Conservation (phyloP, 2,888 invertebrate species). For the Epiperipatus broadwayi region DNA sequence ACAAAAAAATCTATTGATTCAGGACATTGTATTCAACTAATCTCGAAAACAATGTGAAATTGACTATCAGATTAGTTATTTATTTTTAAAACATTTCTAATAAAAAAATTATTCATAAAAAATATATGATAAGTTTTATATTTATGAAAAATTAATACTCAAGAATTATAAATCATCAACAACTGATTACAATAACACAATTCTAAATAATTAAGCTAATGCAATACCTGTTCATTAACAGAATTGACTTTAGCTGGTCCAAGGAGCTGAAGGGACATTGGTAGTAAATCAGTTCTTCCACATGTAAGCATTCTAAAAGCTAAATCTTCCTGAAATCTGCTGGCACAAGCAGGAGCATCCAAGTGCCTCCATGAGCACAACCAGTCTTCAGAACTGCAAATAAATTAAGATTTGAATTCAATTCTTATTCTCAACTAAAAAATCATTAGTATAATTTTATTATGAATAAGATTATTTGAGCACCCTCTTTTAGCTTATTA, state of each 20-base stretch:
- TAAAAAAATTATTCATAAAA: too few species aligned
- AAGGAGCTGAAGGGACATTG: constrained; percentile 52
- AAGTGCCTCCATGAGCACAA: constrained; percentile 29
- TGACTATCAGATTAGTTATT: too few species aligned
- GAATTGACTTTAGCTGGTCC: constrained; percentile 54
- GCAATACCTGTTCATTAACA: constrained; percentile 43
- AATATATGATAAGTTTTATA: background rate
- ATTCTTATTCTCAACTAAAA: too few species aligned
- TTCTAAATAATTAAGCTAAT: background rate
- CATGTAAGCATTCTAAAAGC: constrained; percentile 60
- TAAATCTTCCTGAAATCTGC: constrained; percentile 45
- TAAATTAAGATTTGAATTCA: too few species aligned
- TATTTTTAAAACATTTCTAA: too few species aligned
- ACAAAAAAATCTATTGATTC: too few species aligned
- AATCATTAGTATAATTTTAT: too few species aligned
- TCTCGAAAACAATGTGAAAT: too few species aligned
- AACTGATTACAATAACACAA: background rate
- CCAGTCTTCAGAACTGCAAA: too few species aligned
- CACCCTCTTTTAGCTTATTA: too few species aligned
- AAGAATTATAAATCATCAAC: constrained; percentile 7
- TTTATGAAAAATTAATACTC: background rate
- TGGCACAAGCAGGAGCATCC: constrained; percentile 38
- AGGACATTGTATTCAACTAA: too few species aligned
- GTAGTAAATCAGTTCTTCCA: constrained; percentile 56
- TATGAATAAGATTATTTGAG: too few species aligned